Evolutionary conservation across 2,888 invertebrate species (phyloP).

Genomic region (Epinotia bilunana): DNA sequence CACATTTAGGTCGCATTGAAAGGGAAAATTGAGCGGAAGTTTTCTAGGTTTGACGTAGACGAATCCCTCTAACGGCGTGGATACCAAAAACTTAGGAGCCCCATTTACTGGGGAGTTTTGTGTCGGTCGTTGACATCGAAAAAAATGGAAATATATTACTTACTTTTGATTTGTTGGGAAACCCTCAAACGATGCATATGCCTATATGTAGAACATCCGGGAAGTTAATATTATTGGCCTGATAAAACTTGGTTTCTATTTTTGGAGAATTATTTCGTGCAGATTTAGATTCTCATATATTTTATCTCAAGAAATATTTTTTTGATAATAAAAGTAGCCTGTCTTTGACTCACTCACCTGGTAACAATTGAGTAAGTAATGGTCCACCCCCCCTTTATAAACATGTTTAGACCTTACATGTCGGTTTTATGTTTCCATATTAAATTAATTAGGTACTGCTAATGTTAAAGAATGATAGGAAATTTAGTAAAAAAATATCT

Average conservation of each 20-base stretch:
- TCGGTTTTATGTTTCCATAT: too few relatives aligned
- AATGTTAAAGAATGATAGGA: too few relatives aligned
- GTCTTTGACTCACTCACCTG: too few relatives aligned
- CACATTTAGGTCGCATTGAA: constrained; percentile 27
- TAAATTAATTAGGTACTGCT: too few relatives aligned
- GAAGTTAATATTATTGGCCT: constrained; percentile 5
- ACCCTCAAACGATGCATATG: too few relatives aligned
- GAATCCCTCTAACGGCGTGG: constrained; percentile 10
- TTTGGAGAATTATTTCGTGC: neutral
- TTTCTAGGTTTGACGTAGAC: constrained; percentile 27
- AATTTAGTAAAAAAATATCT: too few relatives aligned
- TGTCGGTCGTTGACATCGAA: constrained; percentile 37
- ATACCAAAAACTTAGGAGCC: constrained; percentile 33
- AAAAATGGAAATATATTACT: constrained; percentile 19
- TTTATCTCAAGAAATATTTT: too few relatives aligned
- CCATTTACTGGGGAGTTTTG: constrained; percentile 27
- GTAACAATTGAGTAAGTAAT: too few relatives aligned
- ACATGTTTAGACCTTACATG: too few relatives aligned
- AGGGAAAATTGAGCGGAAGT: constrained; percentile 3
- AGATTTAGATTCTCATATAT: too few relatives aligned
- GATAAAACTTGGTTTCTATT: neutral
- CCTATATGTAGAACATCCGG: constrained; percentile 24
- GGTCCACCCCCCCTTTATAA: too few relatives aligned
- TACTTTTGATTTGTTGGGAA: constrained; percentile 17
- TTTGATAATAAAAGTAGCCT: too few relatives aligned